Base-by-base conservation (phyloP, 2,888 invertebrate species). In the Meliscaeva auricollis region DNA sequence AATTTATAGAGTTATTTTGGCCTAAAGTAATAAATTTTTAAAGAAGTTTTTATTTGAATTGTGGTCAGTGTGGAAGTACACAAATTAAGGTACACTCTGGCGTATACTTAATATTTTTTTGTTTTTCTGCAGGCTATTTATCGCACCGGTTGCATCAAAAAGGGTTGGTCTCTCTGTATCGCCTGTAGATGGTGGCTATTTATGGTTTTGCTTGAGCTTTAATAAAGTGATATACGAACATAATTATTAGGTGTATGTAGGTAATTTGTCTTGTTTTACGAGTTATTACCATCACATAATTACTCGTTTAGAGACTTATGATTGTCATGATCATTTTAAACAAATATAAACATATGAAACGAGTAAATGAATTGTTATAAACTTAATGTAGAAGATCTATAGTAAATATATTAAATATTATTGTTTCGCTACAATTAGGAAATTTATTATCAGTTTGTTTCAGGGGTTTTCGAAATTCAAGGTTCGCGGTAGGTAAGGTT, bases 81-180 rank as follows among this genome's bases (percentile, higher is more conserved):
- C 48, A 48, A 66, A 48, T 48, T 48, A 66, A n/a, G 48, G 66
- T 66, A 66, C 66, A 66, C 66, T 50, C 66, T 35, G 66, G 66
- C 48, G 66, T n/a, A 50, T 66, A 66, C 66, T 66, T 35, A 66
- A 50, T 35, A 20, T 35, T 50, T 22, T 50, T 66, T 20, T n/a
- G n/a, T n/a, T 48, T 38, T 8, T 38, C 11, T 38, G 1, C 35
- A 22, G 20, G 32, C 20, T 35, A 3, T 66, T 66, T 20, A 66
- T 50, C 32, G 50, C 66, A 66, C 48, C 66, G 66, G 66, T 66
- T 66, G 66, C 66, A 48, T 35, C 7, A 22, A 38, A 17, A 66
- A 50, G 66, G 50, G 32, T 20, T 66, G 13, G 8, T 26, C n/a
- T n/a, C 32, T 32, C 7, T 38, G 35, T 38, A 11, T 32, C 4